A percentile compares a stretch with the other conserved stretches of the same genome.
Conservation (phyloP, 2,797 vertebrate genomes). For the Cuculus canorus region DNA sequence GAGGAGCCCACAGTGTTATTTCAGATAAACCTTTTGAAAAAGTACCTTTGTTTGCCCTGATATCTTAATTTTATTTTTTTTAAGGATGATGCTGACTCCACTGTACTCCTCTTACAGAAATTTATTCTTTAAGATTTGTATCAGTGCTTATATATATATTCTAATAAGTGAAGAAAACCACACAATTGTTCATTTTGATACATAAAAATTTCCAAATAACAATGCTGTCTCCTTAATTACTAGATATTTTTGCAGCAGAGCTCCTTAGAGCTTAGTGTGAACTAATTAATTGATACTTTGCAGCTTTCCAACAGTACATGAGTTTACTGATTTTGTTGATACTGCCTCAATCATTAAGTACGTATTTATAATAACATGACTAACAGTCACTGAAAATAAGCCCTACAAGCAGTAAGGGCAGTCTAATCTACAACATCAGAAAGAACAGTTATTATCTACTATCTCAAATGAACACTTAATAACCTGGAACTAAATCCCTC, state of each 20-base stretch:
- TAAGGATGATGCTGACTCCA: not conserved
- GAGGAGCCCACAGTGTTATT: not conserved
- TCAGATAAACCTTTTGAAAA: not conserved
- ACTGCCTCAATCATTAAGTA: conserved; percentile 6
- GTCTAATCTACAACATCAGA: conserved; percentile 49
- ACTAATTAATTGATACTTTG: not conserved
- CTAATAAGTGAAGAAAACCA: not conserved
- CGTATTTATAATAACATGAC: conserved; percentile 11
- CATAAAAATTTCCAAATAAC: not conserved
- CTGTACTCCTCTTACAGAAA: not conserved
- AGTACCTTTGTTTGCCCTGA: not conserved
- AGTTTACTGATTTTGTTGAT: not conserved
- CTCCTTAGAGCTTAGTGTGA: not conserved
- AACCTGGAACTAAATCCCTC: conserved; percentile 73
- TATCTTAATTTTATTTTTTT: not conserved
- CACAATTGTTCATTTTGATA: not conserved
- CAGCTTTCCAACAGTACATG: not conserved
- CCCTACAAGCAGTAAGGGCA: not conserved
- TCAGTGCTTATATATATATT: not conserved
- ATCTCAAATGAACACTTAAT: conserved; percentile 67
- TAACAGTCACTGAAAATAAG: conserved; percentile 36
- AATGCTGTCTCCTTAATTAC: not conserved
- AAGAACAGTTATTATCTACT: conserved; percentile 31
- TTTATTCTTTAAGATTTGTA: not conserved
- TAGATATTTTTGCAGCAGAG: not conserved